Conservation (phyloP, 2,888 invertebrate species). For the Pegoplata infirma region DNA sequence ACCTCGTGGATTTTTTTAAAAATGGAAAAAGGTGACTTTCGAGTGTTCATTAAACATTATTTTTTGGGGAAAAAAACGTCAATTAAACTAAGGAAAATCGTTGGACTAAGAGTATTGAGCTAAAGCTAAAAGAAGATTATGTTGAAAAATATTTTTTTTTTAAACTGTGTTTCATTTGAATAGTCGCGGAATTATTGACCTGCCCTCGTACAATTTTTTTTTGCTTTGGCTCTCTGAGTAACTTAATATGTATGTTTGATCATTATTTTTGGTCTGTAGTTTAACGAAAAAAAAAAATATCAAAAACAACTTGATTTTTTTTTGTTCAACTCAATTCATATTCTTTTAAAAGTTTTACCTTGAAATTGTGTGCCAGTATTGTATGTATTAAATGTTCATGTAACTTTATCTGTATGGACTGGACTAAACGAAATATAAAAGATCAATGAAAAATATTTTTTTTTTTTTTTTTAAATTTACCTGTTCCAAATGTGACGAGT, state of each 20-base stretch:
- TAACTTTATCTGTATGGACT: not conserved
- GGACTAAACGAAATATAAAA: not conserved
- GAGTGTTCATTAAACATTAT: no score
- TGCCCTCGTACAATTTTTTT: no score
- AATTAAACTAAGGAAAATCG: no score
- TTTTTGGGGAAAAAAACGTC: no score
- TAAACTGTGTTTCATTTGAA: no score
- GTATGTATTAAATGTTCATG: not conserved
- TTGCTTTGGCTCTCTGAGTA: conserved; percentile 1
- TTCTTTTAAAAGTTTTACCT: conserved; percentile 42
- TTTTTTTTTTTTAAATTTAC: no score
- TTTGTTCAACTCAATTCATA: conserved; percentile 27
- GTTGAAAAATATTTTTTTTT: no score
- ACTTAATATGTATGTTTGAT: conserved; percentile 23
- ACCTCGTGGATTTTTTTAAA: no score
- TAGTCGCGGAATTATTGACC: no score
- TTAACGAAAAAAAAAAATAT: conserved; percentile 3
- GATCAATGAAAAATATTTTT: not conserved
- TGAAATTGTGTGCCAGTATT: conserved; percentile 25
- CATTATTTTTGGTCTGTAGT: conserved; percentile 12
- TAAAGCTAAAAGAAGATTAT: no score
- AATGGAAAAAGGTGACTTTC: no score
- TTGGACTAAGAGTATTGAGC: no score
- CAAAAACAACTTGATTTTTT: conserved; percentile 11
- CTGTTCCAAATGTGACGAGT: not conserved